Evolutionary conservation across 2,797 vertebrate genomes (phyloP).

Genomic region (Strix occidentalis): DNA sequence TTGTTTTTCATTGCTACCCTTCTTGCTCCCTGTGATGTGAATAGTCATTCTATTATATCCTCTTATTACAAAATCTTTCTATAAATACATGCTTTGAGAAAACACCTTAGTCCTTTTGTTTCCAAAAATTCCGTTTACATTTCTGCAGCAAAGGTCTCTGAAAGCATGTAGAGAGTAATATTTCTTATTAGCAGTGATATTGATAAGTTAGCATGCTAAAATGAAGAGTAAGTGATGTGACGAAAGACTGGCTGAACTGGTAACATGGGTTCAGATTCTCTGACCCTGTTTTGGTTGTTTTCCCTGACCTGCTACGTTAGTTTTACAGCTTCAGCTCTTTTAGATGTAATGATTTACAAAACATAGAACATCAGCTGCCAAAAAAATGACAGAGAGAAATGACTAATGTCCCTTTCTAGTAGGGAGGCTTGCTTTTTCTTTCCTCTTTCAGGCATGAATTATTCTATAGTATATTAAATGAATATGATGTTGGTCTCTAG

Average conservation of each 20-base stretch:
- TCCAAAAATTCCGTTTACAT: not conserved
- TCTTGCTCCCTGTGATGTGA: not conserved
- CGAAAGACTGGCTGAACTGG: not conserved
- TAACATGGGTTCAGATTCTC: not conserved
- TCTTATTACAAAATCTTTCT: not conserved
- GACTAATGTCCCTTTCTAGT: not conserved
- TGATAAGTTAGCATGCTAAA: not conserved
- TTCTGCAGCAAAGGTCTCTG: not conserved
- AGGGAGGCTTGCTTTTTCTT: not conserved
- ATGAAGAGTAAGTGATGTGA: not conserved
- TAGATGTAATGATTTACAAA: conserved; percentile 1
- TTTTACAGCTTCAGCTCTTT: conserved; percentile 7
- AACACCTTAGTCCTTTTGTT: not conserved
- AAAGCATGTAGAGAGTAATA: not conserved
- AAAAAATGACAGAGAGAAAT: not conserved
- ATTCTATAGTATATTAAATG: not conserved
- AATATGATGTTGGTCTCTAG: not conserved
- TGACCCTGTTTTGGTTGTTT: not conserved
- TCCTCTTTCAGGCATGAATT: conserved; percentile 5
- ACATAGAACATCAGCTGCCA: not conserved
- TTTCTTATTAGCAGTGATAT: not conserved
- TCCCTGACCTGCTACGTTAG: not conserved
- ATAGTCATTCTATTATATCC: not conserved
- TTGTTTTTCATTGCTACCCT: not conserved
- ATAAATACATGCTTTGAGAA: not conserved